Evolutionary conservation across 2,888 invertebrate species (phyloP), one percentile per base, ranked within the genome.

Genomic region (Sericinus montela): DNA sequence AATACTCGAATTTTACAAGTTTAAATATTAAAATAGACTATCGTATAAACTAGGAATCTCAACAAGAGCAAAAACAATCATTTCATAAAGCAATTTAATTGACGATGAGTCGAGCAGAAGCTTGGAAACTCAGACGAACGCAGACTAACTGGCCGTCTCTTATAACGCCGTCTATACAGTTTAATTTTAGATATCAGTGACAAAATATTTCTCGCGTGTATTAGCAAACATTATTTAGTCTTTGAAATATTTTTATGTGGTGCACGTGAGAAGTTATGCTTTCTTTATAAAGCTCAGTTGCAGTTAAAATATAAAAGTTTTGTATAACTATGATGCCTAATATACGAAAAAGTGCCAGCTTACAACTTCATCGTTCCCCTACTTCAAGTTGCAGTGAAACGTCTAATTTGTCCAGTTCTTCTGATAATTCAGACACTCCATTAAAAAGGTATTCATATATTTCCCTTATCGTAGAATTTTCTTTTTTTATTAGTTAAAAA

Each of bases 181-280:
- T 70, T 83, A 86, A 77, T 75, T 75, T 75, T 85, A 86, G 85
- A 76, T 51, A 48, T 58, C 67, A 71, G 72, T 80, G 85, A 83
- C 85, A 84, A 78, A 71, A 69, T 64, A 69, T 65, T 61, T 60
- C 54, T 59, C 61, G 61, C 57, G 52, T 53, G 51, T 60, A 55
- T 60, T 55, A 25, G 25, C 11, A 30, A 32, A 23, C 11, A 34
- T 2, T 13, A 19, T 34, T 32, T 34, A n/a, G 32, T 19, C 3
- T 42, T 32, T 13, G n/a, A 32, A 43, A 1, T 43, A 13, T 14
- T n/a, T 25, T 25, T 6, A 29, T 35, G 10, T 25, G 19, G 9
- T 23, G 23, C 14, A 35, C 35, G 28, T n/a, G 7, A 36, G 13
- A 28, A 6, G 6, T 16, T n/a, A 11, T 15, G 4, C 6, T n/a